Conservation (phyloP, 2,797 vertebrate species). For the Picus viridis region DNA sequence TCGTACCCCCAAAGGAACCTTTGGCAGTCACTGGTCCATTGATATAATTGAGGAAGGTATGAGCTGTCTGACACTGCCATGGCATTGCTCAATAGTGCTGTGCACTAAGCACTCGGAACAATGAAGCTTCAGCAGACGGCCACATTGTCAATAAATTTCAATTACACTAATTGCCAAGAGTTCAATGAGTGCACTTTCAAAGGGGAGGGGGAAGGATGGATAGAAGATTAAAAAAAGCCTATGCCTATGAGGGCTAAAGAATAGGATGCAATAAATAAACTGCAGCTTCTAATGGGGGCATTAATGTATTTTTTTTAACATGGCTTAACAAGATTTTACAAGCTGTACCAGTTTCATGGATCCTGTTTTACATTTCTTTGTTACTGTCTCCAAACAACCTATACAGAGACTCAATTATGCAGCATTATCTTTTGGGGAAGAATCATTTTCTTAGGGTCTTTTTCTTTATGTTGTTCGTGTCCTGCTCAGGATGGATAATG, state of each 20-base stretch:
- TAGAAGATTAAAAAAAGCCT: slow-evolving; percentile 64
- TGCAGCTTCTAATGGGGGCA: slow-evolving; percentile 78
- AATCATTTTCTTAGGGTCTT: slow-evolving; percentile 63
- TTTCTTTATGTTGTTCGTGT: slow-evolving; percentile 53
- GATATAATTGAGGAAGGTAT: slow-evolving; percentile 93
- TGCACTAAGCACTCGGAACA: slow-evolving; percentile 88
- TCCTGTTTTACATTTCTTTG: slow-evolving; percentile 85
- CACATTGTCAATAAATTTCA: slow-evolving; percentile 96
- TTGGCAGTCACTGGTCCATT: slow-evolving; percentile 93
- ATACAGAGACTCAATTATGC: slow-evolving; percentile 79
- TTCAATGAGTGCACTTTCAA: slow-evolving; percentile 90
- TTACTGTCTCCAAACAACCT: slow-evolving; percentile 79
- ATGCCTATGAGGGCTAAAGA: slow-evolving; percentile 75
- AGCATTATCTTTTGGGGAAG: slow-evolving; percentile 75
- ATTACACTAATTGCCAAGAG: slow-evolving; percentile 96
- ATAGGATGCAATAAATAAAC: slow-evolving; percentile 81
- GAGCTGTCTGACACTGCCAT: slow-evolving; percentile 86
- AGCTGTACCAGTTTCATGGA: slow-evolving; percentile 79
- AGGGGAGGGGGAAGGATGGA: slow-evolving; percentile 74
- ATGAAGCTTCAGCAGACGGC: slow-evolving; percentile 87
- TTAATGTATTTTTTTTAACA: slow-evolving; percentile 81
- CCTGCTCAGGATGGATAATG: slow-evolving; percentile 67
- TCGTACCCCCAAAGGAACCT: slow-evolving; percentile 92
- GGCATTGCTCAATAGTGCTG: slow-evolving; percentile 84
- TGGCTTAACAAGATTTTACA: slow-evolving; percentile 83